phyloP scores from a whole-genome alignment of 2,888 invertebrate genomes.

The Standfussiana lucernea region DNA sequence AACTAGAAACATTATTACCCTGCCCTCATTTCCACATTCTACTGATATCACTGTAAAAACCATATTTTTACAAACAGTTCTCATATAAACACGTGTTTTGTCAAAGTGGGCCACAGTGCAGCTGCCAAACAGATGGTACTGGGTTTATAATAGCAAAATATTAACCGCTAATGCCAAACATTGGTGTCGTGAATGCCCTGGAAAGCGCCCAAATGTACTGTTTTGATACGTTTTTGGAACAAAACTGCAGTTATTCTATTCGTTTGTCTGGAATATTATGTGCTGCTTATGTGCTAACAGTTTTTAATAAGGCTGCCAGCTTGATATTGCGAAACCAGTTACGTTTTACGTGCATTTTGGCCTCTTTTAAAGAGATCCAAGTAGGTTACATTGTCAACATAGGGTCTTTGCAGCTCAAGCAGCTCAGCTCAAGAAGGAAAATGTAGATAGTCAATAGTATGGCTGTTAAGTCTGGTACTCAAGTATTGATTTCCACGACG shows the following conservation, averaged over 20 bases:
- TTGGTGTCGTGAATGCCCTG: slow-evolving; percentile 61
- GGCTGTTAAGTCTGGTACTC: background rate
- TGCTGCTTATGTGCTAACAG: slow-evolving; percentile 22
- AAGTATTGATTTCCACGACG: slow-evolving; percentile 23
- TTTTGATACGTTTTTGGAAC: slow-evolving; percentile 55
- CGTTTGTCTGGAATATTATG: slow-evolving; percentile 30
- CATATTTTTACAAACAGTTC: slow-evolving; percentile 62
- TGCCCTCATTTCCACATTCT: slow-evolving; percentile 56
- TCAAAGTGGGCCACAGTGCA: slow-evolving; percentile 77
- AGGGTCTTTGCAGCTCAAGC: background rate
- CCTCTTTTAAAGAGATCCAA: background rate
- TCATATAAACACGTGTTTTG: slow-evolving; percentile 75
- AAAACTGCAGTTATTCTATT: slow-evolving; percentile 53
- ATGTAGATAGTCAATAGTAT: background rate
- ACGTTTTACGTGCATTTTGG: background rate
- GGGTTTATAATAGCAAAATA: slow-evolving; percentile 74
- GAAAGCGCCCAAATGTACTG: slow-evolving; percentile 66
- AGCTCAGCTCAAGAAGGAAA: too few species aligned
- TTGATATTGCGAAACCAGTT: slow-evolving; percentile 13
- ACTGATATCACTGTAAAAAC: slow-evolving; percentile 55
- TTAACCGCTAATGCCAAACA: slow-evolving; percentile 71
- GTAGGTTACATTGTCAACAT: background rate
- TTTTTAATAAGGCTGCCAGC: slow-evolving; percentile 52
- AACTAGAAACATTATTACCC: slow-evolving; percentile 42
- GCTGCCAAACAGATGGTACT: slow-evolving; percentile 80